phyloP scores from a whole-genome alignment of 2,888 invertebrate species.

The Strigamia maritima region DNA sequence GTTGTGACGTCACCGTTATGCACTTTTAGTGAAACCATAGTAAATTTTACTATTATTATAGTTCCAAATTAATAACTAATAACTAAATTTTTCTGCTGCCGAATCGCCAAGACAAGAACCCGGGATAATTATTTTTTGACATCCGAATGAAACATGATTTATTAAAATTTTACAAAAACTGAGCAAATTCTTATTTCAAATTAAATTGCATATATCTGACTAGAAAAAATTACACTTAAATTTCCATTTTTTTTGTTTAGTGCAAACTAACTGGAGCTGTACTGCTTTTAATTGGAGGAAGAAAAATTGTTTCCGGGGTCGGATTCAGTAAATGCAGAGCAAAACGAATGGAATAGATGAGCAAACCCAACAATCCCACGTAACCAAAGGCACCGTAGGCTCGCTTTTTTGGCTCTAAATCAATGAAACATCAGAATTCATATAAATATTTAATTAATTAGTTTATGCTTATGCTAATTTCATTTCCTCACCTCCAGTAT shows the following conservation, averaged over 20 bases:
- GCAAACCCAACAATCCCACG: conserved; percentile 48
- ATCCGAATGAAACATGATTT: neutral
- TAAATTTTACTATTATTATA: no score
- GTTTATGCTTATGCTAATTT: no score
- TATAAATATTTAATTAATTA: neutral
- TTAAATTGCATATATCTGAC: neutral
- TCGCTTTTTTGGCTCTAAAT: conserved; percentile 49
- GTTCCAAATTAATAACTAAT: no score
- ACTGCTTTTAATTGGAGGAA: neutral
- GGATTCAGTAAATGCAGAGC: neutral
- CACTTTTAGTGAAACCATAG: no score
- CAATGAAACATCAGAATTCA: conserved; percentile 1
- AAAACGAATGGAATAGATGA: conserved; percentile 40
- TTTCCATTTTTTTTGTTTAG: neutral
- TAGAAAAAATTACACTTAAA: neutral
- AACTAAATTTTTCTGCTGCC: no score
- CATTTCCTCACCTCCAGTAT: conserved; percentile 53
- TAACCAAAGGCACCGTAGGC: conserved; percentile 49
- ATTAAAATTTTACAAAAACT: neutral
- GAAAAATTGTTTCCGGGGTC: neutral
- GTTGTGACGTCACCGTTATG: no score
- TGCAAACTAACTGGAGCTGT: neutral
- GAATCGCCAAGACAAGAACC: no score
- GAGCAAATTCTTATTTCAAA: neutral
- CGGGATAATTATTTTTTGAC: neutral